Conservation (phyloP, 2,113 vertebrate species). For the Bos taurus region DNA sequence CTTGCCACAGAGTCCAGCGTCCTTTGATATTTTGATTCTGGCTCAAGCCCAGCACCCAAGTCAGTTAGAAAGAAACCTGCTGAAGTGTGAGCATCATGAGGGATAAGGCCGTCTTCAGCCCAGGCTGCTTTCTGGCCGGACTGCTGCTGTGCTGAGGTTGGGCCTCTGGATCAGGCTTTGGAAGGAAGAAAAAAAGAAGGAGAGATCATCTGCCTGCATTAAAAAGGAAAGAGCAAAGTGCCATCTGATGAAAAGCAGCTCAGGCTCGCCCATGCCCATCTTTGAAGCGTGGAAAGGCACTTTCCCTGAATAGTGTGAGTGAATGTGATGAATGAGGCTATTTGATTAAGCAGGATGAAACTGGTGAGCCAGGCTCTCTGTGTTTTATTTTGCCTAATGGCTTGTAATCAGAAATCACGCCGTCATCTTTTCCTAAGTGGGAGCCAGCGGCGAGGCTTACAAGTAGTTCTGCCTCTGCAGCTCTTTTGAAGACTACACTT, state of each 20-base stretch:
- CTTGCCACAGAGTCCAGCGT: neutral
- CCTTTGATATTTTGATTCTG: neutral
- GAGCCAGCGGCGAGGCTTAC: neutral
- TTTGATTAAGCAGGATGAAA: constrained; percentile 41
- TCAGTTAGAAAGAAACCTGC: neutral
- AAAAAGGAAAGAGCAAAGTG: neutral
- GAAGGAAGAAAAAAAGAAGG: neutral
- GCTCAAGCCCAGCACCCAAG: neutral
- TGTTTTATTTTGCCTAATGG: constrained; percentile 45
- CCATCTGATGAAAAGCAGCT: neutral
- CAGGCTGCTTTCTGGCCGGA: neutral
- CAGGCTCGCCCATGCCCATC: neutral
- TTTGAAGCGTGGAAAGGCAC: neutral
- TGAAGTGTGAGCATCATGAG: neutral
- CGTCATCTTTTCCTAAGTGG: neutral
- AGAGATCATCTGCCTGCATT: neutral
- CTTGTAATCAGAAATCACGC: constrained; percentile 41
- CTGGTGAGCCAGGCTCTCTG: neutral
- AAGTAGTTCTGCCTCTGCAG: neutral
- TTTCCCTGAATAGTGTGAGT: neutral
- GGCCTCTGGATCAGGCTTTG: neutral
- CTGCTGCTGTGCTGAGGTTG: neutral
- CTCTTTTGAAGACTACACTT: neutral
- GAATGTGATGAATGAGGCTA: constrained; percentile 19
- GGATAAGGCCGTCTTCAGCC: neutral